Evolutionary conservation across 1,140 invertebrate genomes (phyloP).

Genomic region (Neelides sp.): DNA sequence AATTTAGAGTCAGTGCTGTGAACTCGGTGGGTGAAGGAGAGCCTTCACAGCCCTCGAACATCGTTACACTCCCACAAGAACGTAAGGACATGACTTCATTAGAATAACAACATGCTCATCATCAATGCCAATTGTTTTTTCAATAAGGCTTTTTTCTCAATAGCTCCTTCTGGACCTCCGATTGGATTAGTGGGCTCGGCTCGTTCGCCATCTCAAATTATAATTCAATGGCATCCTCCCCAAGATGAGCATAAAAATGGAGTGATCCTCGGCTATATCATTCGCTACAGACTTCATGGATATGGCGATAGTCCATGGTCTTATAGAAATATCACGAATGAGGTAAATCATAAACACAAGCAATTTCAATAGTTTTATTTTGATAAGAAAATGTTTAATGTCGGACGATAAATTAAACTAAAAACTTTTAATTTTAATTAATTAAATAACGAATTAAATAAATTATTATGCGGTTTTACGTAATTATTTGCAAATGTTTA

Average conservation of each 20-base stretch:
- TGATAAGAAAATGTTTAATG: too few species aligned
- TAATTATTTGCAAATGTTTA: slow-evolving; percentile 13
- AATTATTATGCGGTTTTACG: too few species aligned
- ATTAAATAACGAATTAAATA: too few species aligned
- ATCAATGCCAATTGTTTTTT: background rate
- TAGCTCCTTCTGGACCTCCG: slow-evolving; percentile 77
- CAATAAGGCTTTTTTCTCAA: slow-evolving; percentile 30
- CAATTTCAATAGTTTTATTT: slow-evolving; percentile 1
- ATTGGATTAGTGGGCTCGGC: slow-evolving; percentile 81
- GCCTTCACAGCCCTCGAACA: slow-evolving; percentile 71
- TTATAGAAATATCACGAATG: slow-evolving; percentile 78
- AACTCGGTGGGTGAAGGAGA: slow-evolving; percentile 91
- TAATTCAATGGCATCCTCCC: slow-evolving; percentile 93
- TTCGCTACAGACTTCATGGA: slow-evolving; percentile 77
- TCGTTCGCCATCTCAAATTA: slow-evolving; percentile 83
- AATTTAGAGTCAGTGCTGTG: slow-evolving; percentile 87
- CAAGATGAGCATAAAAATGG: slow-evolving; percentile 86
- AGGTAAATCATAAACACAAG: slow-evolving; percentile 37
- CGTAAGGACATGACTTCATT: slow-evolving; percentile 61
- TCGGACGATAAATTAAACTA: too few species aligned
- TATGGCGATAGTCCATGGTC: slow-evolving; percentile 84
- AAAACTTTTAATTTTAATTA: too few species aligned
- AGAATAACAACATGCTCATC: too few species aligned
- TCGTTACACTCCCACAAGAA: slow-evolving; percentile 81
- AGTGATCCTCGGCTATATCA: slow-evolving; percentile 80